These are phyloP conservation scores for Clavelina lepadiformis DNA, from an alignment of 23 tunicate species.

Conservation along the genomic window DNA sequence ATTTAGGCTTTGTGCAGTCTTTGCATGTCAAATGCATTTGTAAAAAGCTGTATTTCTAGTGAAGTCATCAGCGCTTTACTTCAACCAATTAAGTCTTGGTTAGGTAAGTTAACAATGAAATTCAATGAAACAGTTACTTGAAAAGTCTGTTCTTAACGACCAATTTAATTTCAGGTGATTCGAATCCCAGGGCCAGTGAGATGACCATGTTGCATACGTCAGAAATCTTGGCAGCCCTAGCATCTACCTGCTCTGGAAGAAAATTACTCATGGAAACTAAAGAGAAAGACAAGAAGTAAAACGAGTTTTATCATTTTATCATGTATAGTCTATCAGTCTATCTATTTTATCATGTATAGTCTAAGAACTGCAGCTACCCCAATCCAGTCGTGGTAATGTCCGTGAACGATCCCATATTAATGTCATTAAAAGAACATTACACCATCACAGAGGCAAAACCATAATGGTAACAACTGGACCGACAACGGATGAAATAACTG, in stretches of 20 bases:
- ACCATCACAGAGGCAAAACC: no score
- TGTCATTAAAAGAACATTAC: no score
- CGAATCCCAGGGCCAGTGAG: conserved; percentile 37
- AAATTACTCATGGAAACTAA: conserved; percentile 37
- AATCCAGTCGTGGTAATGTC: no score
- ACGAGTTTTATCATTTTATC: no score
- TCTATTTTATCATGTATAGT: no score
- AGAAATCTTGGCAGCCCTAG: conserved; percentile 61
- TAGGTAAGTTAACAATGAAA: conserved; percentile 40
- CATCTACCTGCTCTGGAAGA: conserved; percentile 76
- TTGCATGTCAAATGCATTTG: conserved; percentile 72
- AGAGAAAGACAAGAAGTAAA: conserved; percentile 9
- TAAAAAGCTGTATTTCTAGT: conserved; percentile 41
- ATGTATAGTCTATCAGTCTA: no score
- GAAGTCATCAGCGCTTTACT: conserved; percentile 45
- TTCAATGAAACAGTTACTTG: no score
- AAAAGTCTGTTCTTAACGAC: neutral
- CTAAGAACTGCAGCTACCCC: no score
- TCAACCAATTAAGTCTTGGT: conserved; percentile 65
- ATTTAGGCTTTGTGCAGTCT: conserved; percentile 55
- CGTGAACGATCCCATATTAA: no score
- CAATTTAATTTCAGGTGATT: conserved; percentile 15
- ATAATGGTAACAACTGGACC: no score
- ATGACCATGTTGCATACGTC: conserved; percentile 74
- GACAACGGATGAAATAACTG: no score